Conservation (phyloP, 2,113 vertebrate species). For the Nothocercus nigrocapillus region DNA sequence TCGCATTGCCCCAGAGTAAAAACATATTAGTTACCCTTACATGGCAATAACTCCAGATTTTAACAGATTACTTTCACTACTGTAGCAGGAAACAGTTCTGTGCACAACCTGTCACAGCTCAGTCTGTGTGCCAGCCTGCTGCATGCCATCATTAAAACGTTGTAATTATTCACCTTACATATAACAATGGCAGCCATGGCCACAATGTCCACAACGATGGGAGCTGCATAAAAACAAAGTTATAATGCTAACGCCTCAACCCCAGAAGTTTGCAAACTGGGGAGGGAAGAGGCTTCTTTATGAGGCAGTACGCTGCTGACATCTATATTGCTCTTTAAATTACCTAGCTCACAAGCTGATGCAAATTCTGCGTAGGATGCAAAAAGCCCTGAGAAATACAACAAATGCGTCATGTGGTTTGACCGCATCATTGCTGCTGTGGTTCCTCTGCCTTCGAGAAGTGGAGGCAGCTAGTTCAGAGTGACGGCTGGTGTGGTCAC, state of each 20-base stretch:
- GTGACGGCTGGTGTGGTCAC: background rate
- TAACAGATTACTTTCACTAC: background rate
- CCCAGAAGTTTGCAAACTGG: background rate
- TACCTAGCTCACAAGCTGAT: background rate
- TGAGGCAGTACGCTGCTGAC: rapidly evolving
- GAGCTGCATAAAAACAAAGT: background rate
- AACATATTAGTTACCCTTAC: background rate
- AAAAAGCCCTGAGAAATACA: background rate
- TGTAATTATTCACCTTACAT: background rate
- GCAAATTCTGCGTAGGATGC: background rate
- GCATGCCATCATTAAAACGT: rapidly evolving
- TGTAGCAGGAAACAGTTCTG: background rate
- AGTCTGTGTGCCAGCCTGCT: background rate
- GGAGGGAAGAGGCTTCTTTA: background rate
- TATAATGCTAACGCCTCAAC: background rate
- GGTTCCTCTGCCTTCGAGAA: background rate
- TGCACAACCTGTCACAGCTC: background rate
- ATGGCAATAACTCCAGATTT: background rate
- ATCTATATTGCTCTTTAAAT: rapidly evolving
- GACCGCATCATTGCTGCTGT: background rate
- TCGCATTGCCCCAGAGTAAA: background rate
- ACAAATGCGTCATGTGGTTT: rapidly evolving
- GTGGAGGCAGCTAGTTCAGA: background rate
- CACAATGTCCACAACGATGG: background rate
- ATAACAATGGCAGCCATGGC: background rate